Evolutionary conservation across 2,888 invertebrate species (phyloP).

Genomic region (Drosophila peninsularis): DNA sequence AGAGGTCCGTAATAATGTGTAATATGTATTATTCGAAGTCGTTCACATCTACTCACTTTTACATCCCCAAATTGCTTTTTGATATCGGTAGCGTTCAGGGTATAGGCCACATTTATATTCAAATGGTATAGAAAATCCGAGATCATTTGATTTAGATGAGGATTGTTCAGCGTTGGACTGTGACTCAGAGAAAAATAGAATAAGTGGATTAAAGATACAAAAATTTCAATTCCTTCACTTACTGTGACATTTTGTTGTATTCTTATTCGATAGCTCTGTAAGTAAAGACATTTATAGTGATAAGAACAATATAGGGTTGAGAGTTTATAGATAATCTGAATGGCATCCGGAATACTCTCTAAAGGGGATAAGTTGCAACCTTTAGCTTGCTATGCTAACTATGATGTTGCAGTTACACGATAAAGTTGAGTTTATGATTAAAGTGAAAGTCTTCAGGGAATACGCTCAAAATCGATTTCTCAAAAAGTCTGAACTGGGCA

Average conservation of each 20-base stretch:
- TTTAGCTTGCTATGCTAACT: no score
- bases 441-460: no score
- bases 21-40: not conserved
- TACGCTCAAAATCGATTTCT: no score
- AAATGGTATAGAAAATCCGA: constrained; percentile 94
- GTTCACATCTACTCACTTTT: constrained; percentile 87
- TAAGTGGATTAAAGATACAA: no score
- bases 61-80: constrained; percentile 96
- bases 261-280: not conserved
- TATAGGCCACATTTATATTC: constrained; percentile 93
- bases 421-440: no score
- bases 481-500: no score
- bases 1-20: not conserved
- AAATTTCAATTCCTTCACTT: no score
- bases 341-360: no score
- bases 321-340: not conserved
- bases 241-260: not conserved
- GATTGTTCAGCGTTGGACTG: constrained; percentile 52
- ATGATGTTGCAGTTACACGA: no score
- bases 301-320: not conserved
- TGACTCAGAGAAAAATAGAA: no score
- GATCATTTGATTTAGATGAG: constrained; percentile 51
- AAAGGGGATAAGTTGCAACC: no score
- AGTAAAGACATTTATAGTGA: not conserved
- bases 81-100: constrained; percentile 89